Evolutionary conservation across 2,113 vertebrate species (phyloP), one percentile per base, ranked within the genome.

Genomic region (Ciconia stormi): DNA sequence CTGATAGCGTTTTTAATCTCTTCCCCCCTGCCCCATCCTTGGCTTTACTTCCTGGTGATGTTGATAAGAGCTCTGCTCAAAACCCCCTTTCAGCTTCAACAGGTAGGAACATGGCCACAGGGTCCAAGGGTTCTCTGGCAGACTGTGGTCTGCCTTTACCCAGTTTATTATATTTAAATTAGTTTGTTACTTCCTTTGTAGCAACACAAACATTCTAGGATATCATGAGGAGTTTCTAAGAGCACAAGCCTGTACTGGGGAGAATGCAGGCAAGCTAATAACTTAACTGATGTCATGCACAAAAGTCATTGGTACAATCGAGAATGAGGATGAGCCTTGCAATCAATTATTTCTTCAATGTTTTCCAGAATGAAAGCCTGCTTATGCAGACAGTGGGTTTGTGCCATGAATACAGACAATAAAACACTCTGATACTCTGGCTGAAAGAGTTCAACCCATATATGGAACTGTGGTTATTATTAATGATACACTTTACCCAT

Each of bases 341-440:
- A 80, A 87, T 38, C 71, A 62, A 83, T 90, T 82, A 61, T 50
- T 84, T 86, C 82, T 87, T 86, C n/a, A 77, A 9, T 0, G 1
- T 90, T 95, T 90, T 85, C 74, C 38, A 88, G 84, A 86, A 76
- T 65, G 70, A 66, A 91, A 83, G 29, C 49, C 56, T n/a, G 34
- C 47, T 94, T 78, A 81, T 34, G 81, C 74, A 92, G 78, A 10
- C 29, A 49, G 15, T 38, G 46, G 13, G 32, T 55, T 77, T 90
- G 52, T 86, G 50, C 72, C 34, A 27, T 74, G 80, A 71, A 83
- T 70, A 27, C 32, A 70, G 76, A 36, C 50, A 62, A 4, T 58
- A 81, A 93, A 90, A 58, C 74, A 63, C n/a, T 72, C 30, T 13
- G 40, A 72, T 58, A 27, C 17, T 78, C 79, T 47, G 32, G 14